Percentiles rank a stretch among this genome's conserved stretches.
Evolutionary conservation across 2,888 invertebrate species (phyloP).

Genomic region (Xestia rhomboidea): DNA sequence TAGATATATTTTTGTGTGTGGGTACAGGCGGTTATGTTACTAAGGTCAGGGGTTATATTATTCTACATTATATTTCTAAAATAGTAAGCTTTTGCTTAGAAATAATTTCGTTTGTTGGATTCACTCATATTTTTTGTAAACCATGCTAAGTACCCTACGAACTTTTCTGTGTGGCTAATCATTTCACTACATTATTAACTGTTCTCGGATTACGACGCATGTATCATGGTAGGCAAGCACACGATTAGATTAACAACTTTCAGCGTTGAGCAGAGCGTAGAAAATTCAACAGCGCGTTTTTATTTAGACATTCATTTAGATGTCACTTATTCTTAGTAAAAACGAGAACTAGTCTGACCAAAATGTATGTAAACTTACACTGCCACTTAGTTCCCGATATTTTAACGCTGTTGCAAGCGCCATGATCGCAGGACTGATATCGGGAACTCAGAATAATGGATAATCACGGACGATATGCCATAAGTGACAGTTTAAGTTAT

Average conservation of each 20-base stretch:
- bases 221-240: background rate
- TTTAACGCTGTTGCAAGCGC: no score
- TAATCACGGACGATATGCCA: no score
- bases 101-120: background rate
- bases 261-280: background rate
- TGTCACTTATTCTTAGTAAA: accelerated
- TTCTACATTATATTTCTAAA: background rate
- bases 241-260: background rate
- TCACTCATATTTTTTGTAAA: background rate
- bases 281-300: background rate
- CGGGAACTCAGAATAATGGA: no score
- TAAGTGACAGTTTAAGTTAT: no score
- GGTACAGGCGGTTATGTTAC: background rate
- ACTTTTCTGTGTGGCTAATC: background rate
- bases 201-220: background rate
- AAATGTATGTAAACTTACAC: no score
- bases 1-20: background rate
- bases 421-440: no score
- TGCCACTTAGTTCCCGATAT: no score
- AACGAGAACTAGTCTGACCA: background rate
- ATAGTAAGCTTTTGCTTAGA: background rate
- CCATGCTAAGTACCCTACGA: no score
- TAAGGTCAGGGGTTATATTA: background rate
- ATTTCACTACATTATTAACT: background rate
- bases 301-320: background rate